Evolutionary conservation across 2,888 invertebrate genomes (phyloP), one percentile per base, ranked within the genome.

Genomic region (Mechanitis mazaeus): DNA sequence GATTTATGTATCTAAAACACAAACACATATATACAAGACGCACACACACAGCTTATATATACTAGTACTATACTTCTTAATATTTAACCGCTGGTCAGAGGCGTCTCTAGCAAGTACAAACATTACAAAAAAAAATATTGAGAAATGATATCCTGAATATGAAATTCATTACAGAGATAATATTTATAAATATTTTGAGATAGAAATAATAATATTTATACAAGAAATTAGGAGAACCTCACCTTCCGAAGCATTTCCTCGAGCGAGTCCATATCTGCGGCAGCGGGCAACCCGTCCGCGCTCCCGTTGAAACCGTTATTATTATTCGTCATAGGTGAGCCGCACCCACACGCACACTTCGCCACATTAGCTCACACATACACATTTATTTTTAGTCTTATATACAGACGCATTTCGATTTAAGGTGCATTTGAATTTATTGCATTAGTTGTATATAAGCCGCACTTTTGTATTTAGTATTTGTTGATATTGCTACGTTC

Each of bases 241-340:
- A 50, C 94, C 94, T 94, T 94, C 79, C 93, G 92, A 79, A 94
- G 92, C 93, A 94, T 94, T 87, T 94, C 94, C 83, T 94, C 94
- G 74, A 94, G 91, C 74, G 94, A 94, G 78, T 94, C 94, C 92
- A 94, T 94, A 84, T 94, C 94, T 84, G 92, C 90, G 83, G 86
- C 81, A 75, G 92, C 92, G 80, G 92, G 91, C 85, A 91, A 91
- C 72, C 92, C 92, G 81, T 91, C 92, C 87, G 91, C 80, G 87
- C 91, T 77, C 85, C 91, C 83, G 90, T 83, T 90, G 75, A 88
- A 79, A 59, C 92, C 92, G 87, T 92, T 93, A 80, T 93, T 93
- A 80, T 93, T 92, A 75, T 92, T 89, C 79, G 92, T 92, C 87
- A 92, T 85, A 75, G 90, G 90, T 74, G 92, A 87, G 78, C 80